Evolutionary conservation across 2,113 vertebrate genomes (phyloP), one percentile per base, ranked within the genome.

Genomic region (Gobiocypris rarus): DNA sequence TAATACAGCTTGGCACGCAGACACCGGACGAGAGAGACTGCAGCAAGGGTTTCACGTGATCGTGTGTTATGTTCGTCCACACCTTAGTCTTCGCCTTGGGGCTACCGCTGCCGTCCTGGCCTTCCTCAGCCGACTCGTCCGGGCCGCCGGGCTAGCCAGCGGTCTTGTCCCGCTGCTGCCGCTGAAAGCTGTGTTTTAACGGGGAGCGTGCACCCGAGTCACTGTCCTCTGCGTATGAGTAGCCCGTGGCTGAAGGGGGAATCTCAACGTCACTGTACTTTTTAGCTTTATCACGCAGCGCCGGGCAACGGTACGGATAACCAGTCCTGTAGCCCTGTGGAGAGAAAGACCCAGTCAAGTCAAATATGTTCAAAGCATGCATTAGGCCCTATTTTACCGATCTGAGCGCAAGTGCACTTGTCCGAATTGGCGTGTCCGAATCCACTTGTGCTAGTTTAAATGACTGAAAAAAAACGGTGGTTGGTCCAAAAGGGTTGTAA

Each of bases 1-100:
- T 98, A 96, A 99, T 99, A 99, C 98, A 99, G 98, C 98, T 99
- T 97, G 97, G 98, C 98, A 99, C 98, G 98, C 98, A 99, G 98
- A 99, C 98, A 99, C 97, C 97, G 96, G 97, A 99, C 97, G 98
- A 99, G 96, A 99, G 98, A 97, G 98, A 99, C 97, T 98, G 97
- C 97, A 99, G 97, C 97, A 99, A 99, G 96, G 98, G 98, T 98
- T 98, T 99, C 94, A 99, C 97, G 97, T 98, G 97, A 99, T 98
- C 97, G 94, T 99, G 98, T 98, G 98, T 97, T 96, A 99, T 97
- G 97, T 97, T 99, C 97, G 97, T 98, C 98, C 98, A 99, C 98
- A 99, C 98, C 98, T 99, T 98, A 98, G 98, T 96, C 98, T 99
- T 99, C 96, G 96, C 96, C 97, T 98, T 99, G 97, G 98, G 97